A percentile compares a stretch with the other conserved stretches of the same genome.
These are phyloP conservation scores for Ips typographus DNA, from an alignment of 1,140 invertebrate species.

Conservation along the genomic window DNA sequence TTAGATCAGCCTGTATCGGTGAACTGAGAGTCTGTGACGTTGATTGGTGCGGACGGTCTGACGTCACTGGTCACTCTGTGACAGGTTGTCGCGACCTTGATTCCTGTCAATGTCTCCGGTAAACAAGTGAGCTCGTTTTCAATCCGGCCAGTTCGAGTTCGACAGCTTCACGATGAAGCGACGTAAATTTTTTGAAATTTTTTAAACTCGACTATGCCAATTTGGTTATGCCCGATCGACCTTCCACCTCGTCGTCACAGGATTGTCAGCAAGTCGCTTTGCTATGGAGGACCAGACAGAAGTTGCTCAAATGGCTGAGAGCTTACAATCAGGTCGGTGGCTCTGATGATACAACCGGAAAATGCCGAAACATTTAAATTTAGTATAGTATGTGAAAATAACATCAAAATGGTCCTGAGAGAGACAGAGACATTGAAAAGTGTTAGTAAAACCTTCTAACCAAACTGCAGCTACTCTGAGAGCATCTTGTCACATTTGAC, in stretches of 20 bases:
- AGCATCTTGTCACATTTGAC: no score
- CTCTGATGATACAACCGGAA: neutral
- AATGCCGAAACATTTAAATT: neutral
- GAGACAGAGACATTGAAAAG: neutral
- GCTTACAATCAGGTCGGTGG: slow-evolving; percentile 19
- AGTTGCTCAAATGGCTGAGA: slow-evolving; percentile 18
- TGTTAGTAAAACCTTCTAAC: neutral
- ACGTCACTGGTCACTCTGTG: no score
- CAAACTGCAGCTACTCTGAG: neutral
- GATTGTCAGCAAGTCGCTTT: neutral
- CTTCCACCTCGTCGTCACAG: neutral
- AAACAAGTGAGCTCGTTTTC: no score
- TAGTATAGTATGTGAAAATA: no score
- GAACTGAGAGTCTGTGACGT: no score
- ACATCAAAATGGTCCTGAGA: neutral
- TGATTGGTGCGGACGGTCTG: no score
- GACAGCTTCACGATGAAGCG: neutral
- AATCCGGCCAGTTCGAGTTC: neutral
- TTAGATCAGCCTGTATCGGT: no score
- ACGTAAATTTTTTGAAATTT: neutral
- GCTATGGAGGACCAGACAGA: slow-evolving; percentile 14
- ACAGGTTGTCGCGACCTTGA: no score
- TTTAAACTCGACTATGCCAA: neutral
- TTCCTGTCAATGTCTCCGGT: no score
- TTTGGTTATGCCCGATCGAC: neutral